These are phyloP conservation scores for Babylonia areolata DNA, from an alignment of 1,140 invertebrate species.

Conservation along the genomic window DNA sequence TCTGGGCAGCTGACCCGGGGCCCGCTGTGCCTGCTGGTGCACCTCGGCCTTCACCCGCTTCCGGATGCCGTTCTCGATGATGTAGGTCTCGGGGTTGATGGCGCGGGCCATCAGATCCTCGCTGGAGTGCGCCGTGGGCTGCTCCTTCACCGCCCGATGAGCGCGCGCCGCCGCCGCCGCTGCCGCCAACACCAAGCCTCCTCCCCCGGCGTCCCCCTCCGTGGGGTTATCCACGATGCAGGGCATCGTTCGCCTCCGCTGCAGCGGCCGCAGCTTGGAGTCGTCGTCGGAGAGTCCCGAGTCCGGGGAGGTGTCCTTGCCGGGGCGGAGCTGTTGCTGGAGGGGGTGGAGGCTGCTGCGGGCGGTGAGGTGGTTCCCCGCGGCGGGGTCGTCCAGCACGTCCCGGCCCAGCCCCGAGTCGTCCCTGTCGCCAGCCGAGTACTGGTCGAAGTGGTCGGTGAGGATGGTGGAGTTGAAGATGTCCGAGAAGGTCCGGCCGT, in stretches of 20 bases:
- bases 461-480: slow-evolving; percentile 75
- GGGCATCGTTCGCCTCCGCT: slow-evolving; percentile 71
- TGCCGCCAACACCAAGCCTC: too few species aligned
- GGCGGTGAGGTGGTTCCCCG: slow-evolving; percentile 5
- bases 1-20: slow-evolving; percentile 60
- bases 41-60: slow-evolving; percentile 72
- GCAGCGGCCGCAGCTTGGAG: slow-evolving; percentile 60
- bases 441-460: slow-evolving; percentile 91
- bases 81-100: slow-evolving; percentile 70
- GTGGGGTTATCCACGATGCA: slow-evolving; percentile 64
- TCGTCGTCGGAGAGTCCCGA: slow-evolving; percentile 75
- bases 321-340: slow-evolving; percentile 14
- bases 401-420: slow-evolving; percentile 75
- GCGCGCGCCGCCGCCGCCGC: slow-evolving; percentile 38
- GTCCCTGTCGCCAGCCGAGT: slow-evolving; percentile 79
- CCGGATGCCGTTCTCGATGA: slow-evolving; percentile 76
- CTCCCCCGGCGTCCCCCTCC: too few species aligned
- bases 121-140: slow-evolving; percentile 67
- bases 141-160: slow-evolving; percentile 55
- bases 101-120: slow-evolving; percentile 66
- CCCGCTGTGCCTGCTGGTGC: slow-evolving; percentile 70
- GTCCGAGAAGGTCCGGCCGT: slow-evolving; percentile 70
- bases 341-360: slow-evolving; percentile 45
- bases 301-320: slow-evolving; percentile 74
- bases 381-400: slow-evolving; percentile 50